Conservation (phyloP, 2,797 vertebrate species). For the Bucorvus abyssinicus region DNA sequence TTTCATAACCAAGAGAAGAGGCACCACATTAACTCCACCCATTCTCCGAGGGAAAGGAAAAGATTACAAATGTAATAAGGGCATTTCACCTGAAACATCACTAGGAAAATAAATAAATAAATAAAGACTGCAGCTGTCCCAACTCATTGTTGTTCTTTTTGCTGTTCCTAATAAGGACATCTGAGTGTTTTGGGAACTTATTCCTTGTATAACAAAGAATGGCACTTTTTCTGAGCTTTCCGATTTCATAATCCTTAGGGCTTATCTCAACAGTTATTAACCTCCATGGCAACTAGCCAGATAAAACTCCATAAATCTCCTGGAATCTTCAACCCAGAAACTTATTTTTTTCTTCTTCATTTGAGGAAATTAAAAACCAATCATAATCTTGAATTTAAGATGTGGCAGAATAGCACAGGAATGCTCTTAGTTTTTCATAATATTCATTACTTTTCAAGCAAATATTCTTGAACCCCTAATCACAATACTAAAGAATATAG, state of each 20-base stretch:
- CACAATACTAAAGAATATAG: not conserved
- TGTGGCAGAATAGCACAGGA: not conserved
- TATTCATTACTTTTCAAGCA: not conserved
- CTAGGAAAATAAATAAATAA: not conserved
- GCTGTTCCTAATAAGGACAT: not conserved
- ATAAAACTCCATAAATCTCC: not conserved
- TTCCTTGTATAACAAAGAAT: not conserved
- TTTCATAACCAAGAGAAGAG: not conserved
- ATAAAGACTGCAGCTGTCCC: not conserved
- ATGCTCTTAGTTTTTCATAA: accelerated
- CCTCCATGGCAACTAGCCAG: not conserved
- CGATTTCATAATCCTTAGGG: slow-evolving; percentile 18
- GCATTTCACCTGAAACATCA: not conserved
- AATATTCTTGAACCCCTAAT: not conserved
- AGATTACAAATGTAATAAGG: not conserved
- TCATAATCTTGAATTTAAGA: not conserved
- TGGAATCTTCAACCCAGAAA: not conserved
- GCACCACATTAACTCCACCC: not conserved
- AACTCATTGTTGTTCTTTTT: not conserved
- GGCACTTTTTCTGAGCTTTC: not conserved
- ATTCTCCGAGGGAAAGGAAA: not conserved
- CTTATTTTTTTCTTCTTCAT: not conserved
- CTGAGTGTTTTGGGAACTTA: not conserved
- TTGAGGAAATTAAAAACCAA: not conserved
- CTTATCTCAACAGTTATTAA: slow-evolving; percentile 23